Evolutionary conservation across 2,113 vertebrate species (phyloP), one percentile per base, ranked within the genome.

Genomic region (Hypomesus transpacificus): DNA sequence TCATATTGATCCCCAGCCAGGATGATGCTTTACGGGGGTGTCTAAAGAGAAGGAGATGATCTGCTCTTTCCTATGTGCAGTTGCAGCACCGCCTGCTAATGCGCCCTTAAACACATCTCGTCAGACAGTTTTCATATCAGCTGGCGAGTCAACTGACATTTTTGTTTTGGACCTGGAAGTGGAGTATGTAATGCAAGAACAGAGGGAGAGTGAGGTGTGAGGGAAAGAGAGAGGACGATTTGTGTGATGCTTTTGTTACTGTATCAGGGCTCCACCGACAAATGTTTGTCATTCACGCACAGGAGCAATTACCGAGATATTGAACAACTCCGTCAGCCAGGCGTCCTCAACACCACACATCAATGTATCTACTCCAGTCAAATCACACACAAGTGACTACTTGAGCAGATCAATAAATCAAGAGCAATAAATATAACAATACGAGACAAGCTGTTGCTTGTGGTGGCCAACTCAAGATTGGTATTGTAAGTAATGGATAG

Each of bases 321-420:
- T 69, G 56, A 75, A 54, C 74, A 70, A 13, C 51, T 79, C 67
- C 79, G 66, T 77, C 76, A 71, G 65, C 3, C 56, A 31, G 58
- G 46, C 82, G 76, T 51, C 75, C 61, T 69, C 7, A 0, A 22
- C 51, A 53, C 52, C n/a, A 58, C 50, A 24, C 54, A 1, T 85
- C 77, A 75, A 75, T 81, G 39, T 3, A 18, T 46, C 60, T 78
- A 71, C 58, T 67, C 66, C 54, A 62, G 24, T 58, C 66, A 78
- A 79, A 81, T 75, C 22, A 70, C 74, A 79, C 61, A 71, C 18
- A 31, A 22, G 84, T 78, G 75, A 78, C 56, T 59, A 59, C 59
- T 3, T 72, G 46, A 1, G 21, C 69, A 50, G 68, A 73, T 86
- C 82, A 80, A 85, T 86, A 62, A 63, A n/a, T 56, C 18, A 20